Percentiles rank a stretch among this genome's conserved stretches.
Conservation (phyloP, 1,140 invertebrate species). For the Chionoecetes opilio region DNA sequence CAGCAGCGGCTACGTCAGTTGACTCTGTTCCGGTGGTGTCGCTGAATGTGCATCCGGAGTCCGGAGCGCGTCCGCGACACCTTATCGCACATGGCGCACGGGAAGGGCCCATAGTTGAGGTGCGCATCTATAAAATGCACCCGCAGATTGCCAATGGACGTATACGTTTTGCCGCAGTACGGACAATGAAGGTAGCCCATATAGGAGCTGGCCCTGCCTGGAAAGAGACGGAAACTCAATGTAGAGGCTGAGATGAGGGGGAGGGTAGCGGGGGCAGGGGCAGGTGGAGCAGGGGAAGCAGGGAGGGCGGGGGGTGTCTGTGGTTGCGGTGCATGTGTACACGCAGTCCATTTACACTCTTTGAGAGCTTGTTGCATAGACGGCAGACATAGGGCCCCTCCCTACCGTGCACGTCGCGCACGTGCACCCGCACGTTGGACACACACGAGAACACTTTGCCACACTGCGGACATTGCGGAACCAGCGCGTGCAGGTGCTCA, state of each 20-base stretch:
- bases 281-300: slow-evolving; percentile 67
- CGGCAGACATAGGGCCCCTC: slow-evolving; percentile 81
- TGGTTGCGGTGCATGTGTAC: slow-evolving; percentile 81
- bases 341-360: slow-evolving; percentile 81
- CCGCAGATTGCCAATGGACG: slow-evolving; percentile 80
- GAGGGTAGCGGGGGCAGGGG: slow-evolving; percentile 73
- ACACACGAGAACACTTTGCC: slow-evolving; percentile 80
- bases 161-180: slow-evolving; percentile 81
- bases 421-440: slow-evolving; percentile 79
- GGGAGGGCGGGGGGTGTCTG: slow-evolving; percentile 73
- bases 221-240: slow-evolving; percentile 81
- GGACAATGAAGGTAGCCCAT: slow-evolving; percentile 80
- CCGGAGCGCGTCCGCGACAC: slow-evolving; percentile 80
- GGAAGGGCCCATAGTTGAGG: slow-evolving; percentile 80
- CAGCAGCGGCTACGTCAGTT: slow-evolving; percentile 62
- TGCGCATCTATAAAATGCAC: slow-evolving; percentile 81
- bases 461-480: slow-evolving; percentile 78
- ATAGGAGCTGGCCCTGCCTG: slow-evolving; percentile 80
- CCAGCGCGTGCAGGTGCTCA: slow-evolving; percentile 74
- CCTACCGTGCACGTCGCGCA: slow-evolving; percentile 81
- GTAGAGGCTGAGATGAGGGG: slow-evolving; percentile 11
- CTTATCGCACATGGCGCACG: slow-evolving; percentile 80
- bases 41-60: slow-evolving; percentile 81
- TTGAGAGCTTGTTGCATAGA: slow-evolving; percentile 81
- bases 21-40: slow-evolving; percentile 80